Percentiles rank a stretch among this genome's conserved stretches.
Conservation (phyloP, 1,140 invertebrate species). For the Drosophila pruinosa region DNA sequence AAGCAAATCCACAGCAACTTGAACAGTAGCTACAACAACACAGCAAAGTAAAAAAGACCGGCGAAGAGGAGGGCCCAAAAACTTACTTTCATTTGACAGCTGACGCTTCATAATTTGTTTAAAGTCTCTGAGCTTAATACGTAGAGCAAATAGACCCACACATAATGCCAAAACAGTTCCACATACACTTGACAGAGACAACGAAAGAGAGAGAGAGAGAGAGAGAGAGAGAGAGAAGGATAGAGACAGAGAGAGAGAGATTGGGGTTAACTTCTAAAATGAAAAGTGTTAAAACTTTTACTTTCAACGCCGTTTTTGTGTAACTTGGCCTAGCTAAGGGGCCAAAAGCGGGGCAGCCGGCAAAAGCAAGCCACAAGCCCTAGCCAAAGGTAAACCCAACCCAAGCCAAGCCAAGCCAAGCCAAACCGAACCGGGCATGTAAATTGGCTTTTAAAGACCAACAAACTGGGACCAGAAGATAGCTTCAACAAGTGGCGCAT, state of each 20-base stretch:
- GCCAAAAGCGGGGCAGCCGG: neutral
- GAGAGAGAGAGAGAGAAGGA: conserved; percentile 1
- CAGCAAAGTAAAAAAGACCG: conserved; percentile 17
- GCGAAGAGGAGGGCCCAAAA: conserved; percentile 8
- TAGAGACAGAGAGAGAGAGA: neutral
- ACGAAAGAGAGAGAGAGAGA: conserved; percentile 16
- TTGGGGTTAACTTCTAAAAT: conserved; percentile 74
- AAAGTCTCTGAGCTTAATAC: conserved; percentile 62
- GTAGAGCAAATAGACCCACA: conserved; percentile 66
- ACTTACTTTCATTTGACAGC: conserved; percentile 58
- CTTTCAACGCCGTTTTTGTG: conserved; percentile 55
- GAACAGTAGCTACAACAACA: conserved; percentile 22
- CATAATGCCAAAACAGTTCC: conserved; percentile 6
- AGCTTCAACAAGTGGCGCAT: conserved; percentile 66
- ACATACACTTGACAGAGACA: conserved; percentile 10
- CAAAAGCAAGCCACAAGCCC: neutral
- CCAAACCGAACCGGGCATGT: conserved; percentile 47
- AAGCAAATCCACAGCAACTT: conserved; percentile 18
- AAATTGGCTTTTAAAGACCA: conserved; percentile 75
- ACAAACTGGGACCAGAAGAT: conserved; percentile 26
- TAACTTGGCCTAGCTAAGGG: conserved; percentile 29
- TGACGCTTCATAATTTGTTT: conserved; percentile 62
- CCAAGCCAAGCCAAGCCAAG: neutral
- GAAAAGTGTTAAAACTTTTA: conserved; percentile 77
- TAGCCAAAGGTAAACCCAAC: neutral